Base-by-base conservation (phyloP, 2,888 invertebrate species). In the Amaurobius ferox region DNA sequence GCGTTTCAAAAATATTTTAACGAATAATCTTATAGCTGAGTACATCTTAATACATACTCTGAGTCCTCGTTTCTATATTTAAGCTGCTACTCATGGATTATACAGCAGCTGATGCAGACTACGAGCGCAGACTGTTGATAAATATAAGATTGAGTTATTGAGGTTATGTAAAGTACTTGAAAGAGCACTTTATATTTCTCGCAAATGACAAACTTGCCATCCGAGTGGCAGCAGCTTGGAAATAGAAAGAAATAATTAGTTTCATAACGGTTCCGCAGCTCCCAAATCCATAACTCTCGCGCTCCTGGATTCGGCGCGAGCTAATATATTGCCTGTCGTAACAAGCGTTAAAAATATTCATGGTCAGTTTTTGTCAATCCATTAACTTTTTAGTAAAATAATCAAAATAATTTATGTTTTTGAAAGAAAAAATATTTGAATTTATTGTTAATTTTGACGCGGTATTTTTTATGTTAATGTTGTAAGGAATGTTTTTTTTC, bases 171-270 rank as follows among this genome's bases (percentile, higher is more conserved):
- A n/a, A 67, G 35, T 23, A 67, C 39, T 67, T 23, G 23, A 67
- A 39, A 19, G 11, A 16, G 16, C 39, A 35, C 67, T 67, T 67
- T 32, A 67, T 67, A 67, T 67, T 67, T 35, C 39, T 39, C 23
- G 9, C 39, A 32, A 67, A 23, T 39, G 39, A 67, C 39, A 39
- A 32, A 67, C 9, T 23, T 67, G 67, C 23, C 39, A 39, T 1
- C 35, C n/a, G 16, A 19, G n/a, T 13, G 11, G 35, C 39, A 9
- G 16, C 32, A 39, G 9, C 39, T 19, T 29, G 39, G 23, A 39
- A 35, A 32, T 29, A 35, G 30, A 67, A 39, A 67, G 67, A n/a
- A 67, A 39, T 67, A 67, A 67, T 67, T 67, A 35, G 35, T 35
- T 67, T 67, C 39, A 19, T 67, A 67, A 67, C 30, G 30, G 23